Percentiles rank a stretch among this genome's conserved stretches.
Evolutionary conservation across 2,888 invertebrate genomes (phyloP).

Genomic region (Cheiracanthium punctorium): DNA sequence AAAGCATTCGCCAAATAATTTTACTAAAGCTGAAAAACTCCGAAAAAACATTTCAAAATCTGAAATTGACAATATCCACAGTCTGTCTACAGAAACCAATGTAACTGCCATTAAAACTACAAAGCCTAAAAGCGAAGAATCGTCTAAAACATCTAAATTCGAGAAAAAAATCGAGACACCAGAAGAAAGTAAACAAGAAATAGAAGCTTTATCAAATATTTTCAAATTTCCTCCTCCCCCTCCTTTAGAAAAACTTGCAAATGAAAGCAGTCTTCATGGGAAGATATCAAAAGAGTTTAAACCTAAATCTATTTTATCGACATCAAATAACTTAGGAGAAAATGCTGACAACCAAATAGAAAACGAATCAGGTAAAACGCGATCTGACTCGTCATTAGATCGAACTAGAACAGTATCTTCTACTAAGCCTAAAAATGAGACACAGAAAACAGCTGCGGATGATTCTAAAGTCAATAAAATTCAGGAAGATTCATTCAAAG

Average conservation of each 20-base stretch:
- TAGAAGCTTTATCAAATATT: slow-evolving; percentile 48
- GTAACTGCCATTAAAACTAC: not conserved
- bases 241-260: slow-evolving; percentile 32
- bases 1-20: too few species aligned
- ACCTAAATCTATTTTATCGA: not conserved
- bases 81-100: slow-evolving; percentile 9
- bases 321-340: not conserved
- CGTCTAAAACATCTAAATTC: not conserved
- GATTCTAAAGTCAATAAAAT: not conserved
- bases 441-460: not conserved
- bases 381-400: slow-evolving; percentile 44
- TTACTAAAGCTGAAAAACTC: too few species aligned
- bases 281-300: not conserved
- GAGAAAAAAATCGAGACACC: not conserved
- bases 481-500: not conserved
- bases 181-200: not conserved
- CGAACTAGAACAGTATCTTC: slow-evolving; percentile 33
- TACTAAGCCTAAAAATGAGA: not conserved
- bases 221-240: slow-evolving; percentile 57
- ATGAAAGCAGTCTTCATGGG: not conserved
- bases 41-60: not conserved
- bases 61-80: not conserved
- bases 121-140: not conserved
- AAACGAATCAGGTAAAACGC: slow-evolving; percentile 20
- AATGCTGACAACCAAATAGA: not conserved